Base-by-base conservation (phyloP, 2,888 invertebrate genomes). In the Netelia melanura region DNA sequence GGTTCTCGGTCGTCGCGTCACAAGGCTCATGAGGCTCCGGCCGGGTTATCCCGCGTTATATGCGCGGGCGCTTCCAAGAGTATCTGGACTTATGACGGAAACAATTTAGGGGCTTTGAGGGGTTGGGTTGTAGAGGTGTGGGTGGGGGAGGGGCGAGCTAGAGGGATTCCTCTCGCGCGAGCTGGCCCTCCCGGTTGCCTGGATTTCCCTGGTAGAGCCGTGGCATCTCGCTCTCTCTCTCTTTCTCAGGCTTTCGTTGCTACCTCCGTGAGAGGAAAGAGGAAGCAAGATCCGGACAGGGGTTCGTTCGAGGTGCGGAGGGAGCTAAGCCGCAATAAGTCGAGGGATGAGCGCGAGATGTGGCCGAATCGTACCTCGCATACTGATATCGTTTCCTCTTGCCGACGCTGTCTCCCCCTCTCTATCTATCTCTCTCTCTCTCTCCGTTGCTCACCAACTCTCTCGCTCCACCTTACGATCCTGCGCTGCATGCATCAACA, bases 21-120 rank as follows among this genome's bases (percentile, higher is more conserved):
- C 72, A 83, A 86, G 86, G 83, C 84, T 85, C 71, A 89, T 67
- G 85, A 86, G 83, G 86, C 85, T 85, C 72, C 68, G 71, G 86
- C 87, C 86, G 88, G 90, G 91, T 92, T 93, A 93, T 92, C 91
- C 93, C 86, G 87, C 90, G 90, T 87, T 93, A 91, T 91, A 92
- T 91, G 91, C 89, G 90, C 67, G 54, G 65, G 81, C 77, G 82
- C 75, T 58, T 78, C 88, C 89, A 87, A 89, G 91, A 92, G 93
- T 93, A 93, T 93, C 93, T 92, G 93, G 92, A 93, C 93, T 93
- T 93, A 93, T 93, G 93, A 93, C 90, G 93, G 93, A 93, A 93
- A 93, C 93, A 93, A 93, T 93, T 93, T 93, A 93, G 92, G 90
- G 92, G 93, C 92, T 93, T 93, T 93, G 90, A 86, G 78, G 54